phyloP scores from a whole-genome alignment of 2,797 vertebrate species.

The Chaenodraco wilsoni region DNA sequence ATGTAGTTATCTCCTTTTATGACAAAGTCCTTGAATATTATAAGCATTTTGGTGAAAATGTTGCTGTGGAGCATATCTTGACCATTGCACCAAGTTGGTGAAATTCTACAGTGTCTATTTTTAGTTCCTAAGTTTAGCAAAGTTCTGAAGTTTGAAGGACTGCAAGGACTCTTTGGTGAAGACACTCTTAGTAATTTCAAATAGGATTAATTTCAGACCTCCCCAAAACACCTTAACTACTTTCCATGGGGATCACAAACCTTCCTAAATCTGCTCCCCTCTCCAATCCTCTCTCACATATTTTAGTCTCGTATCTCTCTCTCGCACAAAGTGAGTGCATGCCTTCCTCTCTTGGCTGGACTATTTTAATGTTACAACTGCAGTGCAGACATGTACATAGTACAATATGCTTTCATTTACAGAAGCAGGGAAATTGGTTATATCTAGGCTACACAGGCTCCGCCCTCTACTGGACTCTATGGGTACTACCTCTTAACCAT shows the following conservation, averaged over 20 bases:
- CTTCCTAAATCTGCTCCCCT: not conserved
- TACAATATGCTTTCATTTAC: not conserved
- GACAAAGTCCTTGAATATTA: not conserved
- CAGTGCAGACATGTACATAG: not conserved
- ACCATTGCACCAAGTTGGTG: not conserved
- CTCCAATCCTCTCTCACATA: not conserved
- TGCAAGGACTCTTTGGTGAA: not conserved
- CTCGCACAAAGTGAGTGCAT: not conserved
- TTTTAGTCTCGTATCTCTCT: not conserved
- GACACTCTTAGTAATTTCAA: conserved; percentile 22
- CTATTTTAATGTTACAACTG: not conserved
- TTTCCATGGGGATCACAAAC: conserved; percentile 21
- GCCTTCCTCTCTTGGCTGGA: not conserved
- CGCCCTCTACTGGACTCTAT: too few species aligned
- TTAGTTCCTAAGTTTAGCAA: not conserved
- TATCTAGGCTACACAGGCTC: too few species aligned
- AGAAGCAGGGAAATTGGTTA: not conserved
- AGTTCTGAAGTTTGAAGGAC: conserved; percentile 7
- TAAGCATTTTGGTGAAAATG: not conserved
- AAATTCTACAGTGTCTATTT: not conserved
- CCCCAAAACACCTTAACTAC: conserved; percentile 27
- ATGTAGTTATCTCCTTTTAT: not conserved
- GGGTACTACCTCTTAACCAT: too few species aligned
- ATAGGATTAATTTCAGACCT: conserved; percentile 36
- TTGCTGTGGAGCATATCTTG: not conserved